A percentile compares a stretch with the other conserved stretches of the same genome.
phyloP scores from a whole-genome alignment of 1,140 invertebrate genomes.

The Lordiphosa mommai region DNA sequence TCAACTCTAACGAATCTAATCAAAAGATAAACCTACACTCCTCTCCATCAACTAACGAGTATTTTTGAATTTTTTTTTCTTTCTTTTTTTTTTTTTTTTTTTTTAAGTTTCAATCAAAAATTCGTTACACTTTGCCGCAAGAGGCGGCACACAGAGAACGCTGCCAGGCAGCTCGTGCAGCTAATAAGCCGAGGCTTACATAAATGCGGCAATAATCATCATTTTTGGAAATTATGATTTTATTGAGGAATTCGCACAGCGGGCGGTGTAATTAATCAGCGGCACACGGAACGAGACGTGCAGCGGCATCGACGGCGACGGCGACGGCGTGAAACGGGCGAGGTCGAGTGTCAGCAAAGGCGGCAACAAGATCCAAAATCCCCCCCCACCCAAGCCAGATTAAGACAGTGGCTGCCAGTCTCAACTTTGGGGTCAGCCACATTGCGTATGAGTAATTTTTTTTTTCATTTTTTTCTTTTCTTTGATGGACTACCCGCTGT shows the following conservation, averaged over 20 bases:
- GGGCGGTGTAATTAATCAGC: slow-evolving; percentile 77
- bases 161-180: slow-evolving; percentile 56
- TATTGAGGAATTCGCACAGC: slow-evolving; percentile 77
- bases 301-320: background rate
- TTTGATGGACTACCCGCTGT: slow-evolving; percentile 39
- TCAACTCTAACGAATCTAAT: slow-evolving; percentile 74
- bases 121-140: slow-evolving; percentile 67
- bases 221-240: slow-evolving; percentile 77
- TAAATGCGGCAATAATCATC: slow-evolving; percentile 77
- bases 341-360: slow-evolving; percentile 58
- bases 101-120: slow-evolving; percentile 73
- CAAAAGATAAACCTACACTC: slow-evolving; percentile 75
- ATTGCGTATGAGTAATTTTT: slow-evolving; percentile 55
- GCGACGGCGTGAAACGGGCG: slow-evolving; percentile 51
- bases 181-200: slow-evolving; percentile 74
- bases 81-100: background rate
- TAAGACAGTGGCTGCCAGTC: slow-evolving; percentile 37
- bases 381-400: background rate
- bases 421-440: slow-evolving; percentile 39
- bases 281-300: slow-evolving; percentile 34
- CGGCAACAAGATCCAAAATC: slow-evolving; percentile 39
- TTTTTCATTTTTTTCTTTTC: background rate
- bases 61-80: slow-evolving; percentile 32
- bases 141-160: slow-evolving; percentile 5
- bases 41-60: slow-evolving; percentile 62